Evolutionary conservation across 2,888 invertebrate species (phyloP).

Genomic region (Sinelater perroti): DNA sequence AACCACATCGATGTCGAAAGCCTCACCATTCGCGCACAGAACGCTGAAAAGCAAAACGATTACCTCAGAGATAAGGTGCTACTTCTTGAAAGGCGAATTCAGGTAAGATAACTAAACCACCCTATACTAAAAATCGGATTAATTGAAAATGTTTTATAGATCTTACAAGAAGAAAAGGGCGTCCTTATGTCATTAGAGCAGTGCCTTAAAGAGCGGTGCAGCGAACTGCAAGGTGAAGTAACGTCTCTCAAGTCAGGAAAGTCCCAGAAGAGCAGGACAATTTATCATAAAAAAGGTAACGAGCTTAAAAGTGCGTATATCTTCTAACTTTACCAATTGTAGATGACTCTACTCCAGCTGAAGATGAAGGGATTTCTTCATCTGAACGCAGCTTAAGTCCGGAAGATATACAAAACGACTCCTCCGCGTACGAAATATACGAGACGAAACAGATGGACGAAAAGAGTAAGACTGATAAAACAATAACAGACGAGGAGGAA

Average conservation of each 20-base stretch:
- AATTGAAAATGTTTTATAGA: too few relatives aligned
- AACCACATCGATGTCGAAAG: constrained; percentile 83
- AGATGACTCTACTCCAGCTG: constrained; percentile 79
- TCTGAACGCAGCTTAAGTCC: constrained; percentile 83
- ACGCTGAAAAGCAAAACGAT: constrained; percentile 74
- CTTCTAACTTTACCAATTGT: constrained; percentile 45
- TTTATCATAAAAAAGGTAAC: constrained; percentile 33
- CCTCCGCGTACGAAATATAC: constrained; percentile 70
- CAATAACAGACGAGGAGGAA: constrained; percentile 74
- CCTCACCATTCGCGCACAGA: constrained; percentile 73
- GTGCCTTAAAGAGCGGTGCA: constrained; percentile 78
- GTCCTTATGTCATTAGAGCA: constrained; percentile 77
- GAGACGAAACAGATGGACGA: constrained; percentile 63
- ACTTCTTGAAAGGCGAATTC: constrained; percentile 75
- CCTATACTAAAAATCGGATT: too few relatives aligned
- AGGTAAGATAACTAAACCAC: constrained; percentile 67
- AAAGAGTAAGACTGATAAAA: constrained; percentile 38
- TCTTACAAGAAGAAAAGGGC: constrained; percentile 80
- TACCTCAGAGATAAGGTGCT: constrained; percentile 73
- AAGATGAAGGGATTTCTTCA: constrained; percentile 89
- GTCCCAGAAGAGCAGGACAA: constrained; percentile 50
- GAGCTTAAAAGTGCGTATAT: neutral
- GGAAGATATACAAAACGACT: constrained; percentile 70
- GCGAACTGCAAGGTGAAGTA: constrained; percentile 78
- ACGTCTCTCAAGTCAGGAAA: constrained; percentile 67